Base-by-base conservation (phyloP, 2,888 invertebrate species). In the Microctonus brassicae region DNA sequence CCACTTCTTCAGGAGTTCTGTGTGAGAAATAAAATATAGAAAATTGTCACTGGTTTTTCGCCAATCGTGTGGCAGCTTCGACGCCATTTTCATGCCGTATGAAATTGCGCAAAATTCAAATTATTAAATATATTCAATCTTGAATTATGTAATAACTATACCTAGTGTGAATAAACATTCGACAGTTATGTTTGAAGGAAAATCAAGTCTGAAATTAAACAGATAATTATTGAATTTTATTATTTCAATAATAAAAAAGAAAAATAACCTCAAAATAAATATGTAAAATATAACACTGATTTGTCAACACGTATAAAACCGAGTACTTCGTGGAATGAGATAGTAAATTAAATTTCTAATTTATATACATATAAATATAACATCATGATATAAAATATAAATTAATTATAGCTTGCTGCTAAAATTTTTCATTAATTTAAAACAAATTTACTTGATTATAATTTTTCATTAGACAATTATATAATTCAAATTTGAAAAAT, bases 301-400 rank as follows among this genome's bases (percentile, higher is more conserved):
- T 29, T 29, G 29, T 29, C 29, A 29, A 17, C n/a, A 20, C 6
- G 17, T 47, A n/a, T 20, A 17, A 24, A 29, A 26, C 1, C 26
- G n/a, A 67, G n/a, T 22, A 47, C 47, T 47, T 47, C 17, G n/a
- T 13, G 39, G 47, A 47, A 47, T 47, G 47, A 47, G 39, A 24
- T 26, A 7, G 11, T 29, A n/a, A 10, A 42, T 13, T 22, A 29
- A n/a, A 20, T 9, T 36, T 34, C 52, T 29, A 33, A 10, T 42
- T n/a, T n/a, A 34, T 47, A n/a, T 47, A 47, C 47, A 47, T 47
- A 17, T 47, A 17, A 47, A 47, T 17, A 47, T 17, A 20, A 20
- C 9, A 47, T n/a, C n/a, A 26, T 9, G 64, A 17, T 34, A 53
- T 53, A 17, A n/a, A 22, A 26, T 24, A 24, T 7, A 13, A 52